These are phyloP conservation scores for Pseudopleuronectes americanus DNA, from an alignment of 2,797 vertebrate genomes.

Conservation along the genomic window DNA sequence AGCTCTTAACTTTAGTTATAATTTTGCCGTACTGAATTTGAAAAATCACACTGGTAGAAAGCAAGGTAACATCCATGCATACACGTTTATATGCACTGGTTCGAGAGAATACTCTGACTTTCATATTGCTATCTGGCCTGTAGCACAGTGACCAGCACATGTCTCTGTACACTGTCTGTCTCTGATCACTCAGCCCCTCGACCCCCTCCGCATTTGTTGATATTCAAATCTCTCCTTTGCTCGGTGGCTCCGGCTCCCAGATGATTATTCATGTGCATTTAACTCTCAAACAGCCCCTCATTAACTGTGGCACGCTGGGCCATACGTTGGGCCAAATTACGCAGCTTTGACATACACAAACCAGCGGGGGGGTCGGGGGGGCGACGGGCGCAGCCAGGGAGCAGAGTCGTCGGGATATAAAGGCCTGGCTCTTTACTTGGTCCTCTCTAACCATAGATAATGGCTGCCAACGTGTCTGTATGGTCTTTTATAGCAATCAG, in stretches of 20 bases:
- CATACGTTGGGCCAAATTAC: conserved; percentile 86
- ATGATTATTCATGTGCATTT: conserved; percentile 86
- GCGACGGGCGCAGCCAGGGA: conserved; percentile 35
- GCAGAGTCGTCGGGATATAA: conserved; percentile 63
- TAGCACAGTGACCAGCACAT: conserved; percentile 40
- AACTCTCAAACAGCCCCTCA: conserved; percentile 84
- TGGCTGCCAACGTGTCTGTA: conserved; percentile 71
- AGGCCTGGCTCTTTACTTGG: conserved; percentile 69
- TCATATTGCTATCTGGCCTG: conserved; percentile 36
- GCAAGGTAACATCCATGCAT: neutral
- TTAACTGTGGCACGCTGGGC: conserved; percentile 83
- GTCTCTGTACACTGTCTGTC: conserved; percentile 31
- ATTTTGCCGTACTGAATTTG: too few species aligned
- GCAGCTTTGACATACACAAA: conserved; percentile 85
- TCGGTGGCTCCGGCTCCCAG: conserved; percentile 64
- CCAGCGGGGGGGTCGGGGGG: conserved; percentile 72
- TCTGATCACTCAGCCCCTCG: conserved; percentile 64
- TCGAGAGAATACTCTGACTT: conserved; percentile 11
- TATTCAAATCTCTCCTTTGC: conserved; percentile 63
- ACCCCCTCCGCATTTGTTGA: conserved; percentile 61
- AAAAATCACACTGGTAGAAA: too few species aligned
- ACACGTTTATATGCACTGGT: neutral
- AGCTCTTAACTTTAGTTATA: too few species aligned
- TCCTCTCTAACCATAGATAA: conserved; percentile 76
- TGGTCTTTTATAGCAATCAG: conserved; percentile 79